These are phyloP conservation scores for Nanorana parkeri DNA, from an alignment of 2,113 vertebrate species.

Conservation along the genomic window DNA sequence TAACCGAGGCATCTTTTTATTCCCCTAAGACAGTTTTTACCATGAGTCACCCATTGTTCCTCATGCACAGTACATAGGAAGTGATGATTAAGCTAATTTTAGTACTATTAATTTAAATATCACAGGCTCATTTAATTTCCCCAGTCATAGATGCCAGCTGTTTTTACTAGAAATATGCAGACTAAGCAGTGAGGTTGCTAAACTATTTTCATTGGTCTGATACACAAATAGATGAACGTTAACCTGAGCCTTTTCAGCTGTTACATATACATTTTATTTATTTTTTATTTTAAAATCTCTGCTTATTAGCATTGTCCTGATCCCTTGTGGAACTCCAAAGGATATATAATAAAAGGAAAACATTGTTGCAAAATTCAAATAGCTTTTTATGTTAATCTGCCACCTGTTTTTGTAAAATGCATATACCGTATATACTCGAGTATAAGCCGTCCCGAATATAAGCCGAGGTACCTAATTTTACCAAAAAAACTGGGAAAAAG, in stretches of 20 bases:
- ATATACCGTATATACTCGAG: too few species aligned
- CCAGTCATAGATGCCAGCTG: neutral
- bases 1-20: too few species aligned
- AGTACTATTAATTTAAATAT: neutral
- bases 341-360: too few species aligned
- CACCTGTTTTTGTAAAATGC: too few species aligned
- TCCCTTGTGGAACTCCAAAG: too few species aligned
- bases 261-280: neutral
- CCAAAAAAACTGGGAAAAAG: too few species aligned
- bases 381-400: too few species aligned
- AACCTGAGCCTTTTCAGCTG: neutral
- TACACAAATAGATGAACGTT: neutral
- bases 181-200: neutral
- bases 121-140: neutral
- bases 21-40: neutral
- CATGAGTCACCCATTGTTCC: neutral
- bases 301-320: too few species aligned
- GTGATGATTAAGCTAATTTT: neutral
- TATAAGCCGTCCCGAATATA: too few species aligned
- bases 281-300: neutral
- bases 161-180: constrained; percentile 4
- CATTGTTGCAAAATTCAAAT: too few species aligned
- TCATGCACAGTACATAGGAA: neutral
- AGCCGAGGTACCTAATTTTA: too few species aligned
- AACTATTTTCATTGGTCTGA: constrained; percentile 5